Evolutionary conservation across 2,888 invertebrate genomes (phyloP).

Genomic region (Orchestes rusci): DNA sequence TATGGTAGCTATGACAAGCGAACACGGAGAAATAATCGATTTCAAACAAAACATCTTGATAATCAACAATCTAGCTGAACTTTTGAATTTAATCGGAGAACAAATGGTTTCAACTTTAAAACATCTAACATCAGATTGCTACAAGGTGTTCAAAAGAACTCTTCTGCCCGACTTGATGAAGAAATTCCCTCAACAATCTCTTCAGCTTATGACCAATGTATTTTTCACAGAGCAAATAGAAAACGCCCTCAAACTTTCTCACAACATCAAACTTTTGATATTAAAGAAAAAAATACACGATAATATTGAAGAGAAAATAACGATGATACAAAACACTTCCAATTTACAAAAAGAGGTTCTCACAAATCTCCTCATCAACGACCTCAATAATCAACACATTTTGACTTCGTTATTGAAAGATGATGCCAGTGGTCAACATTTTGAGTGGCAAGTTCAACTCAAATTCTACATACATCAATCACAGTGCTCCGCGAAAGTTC

Average conservation of each 20-base stretch:
- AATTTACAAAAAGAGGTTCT: slow-evolving; percentile 41
- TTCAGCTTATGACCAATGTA: slow-evolving; percentile 26
- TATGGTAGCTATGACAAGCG: slow-evolving; percentile 65
- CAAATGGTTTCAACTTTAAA: slow-evolving; percentile 55
- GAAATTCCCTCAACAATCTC: slow-evolving; percentile 27
- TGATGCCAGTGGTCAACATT: slow-evolving; percentile 51
- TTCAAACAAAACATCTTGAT: slow-evolving; percentile 57
- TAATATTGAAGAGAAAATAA: slow-evolving; percentile 30
- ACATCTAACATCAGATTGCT: slow-evolving; percentile 26
- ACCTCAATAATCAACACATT: slow-evolving; percentile 60
- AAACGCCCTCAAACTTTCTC: slow-evolving; percentile 30
- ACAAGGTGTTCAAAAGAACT: slow-evolving; percentile 22
- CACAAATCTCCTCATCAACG: slow-evolving; percentile 30
- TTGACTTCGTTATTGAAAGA: slow-evolving; percentile 56
- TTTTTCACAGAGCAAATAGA: slow-evolving; percentile 45
- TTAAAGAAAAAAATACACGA: slow-evolving; percentile 24
- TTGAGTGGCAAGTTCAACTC: slow-evolving; percentile 76
- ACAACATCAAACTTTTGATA: slow-evolving; percentile 27
- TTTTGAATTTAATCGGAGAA: slow-evolving; percentile 71
- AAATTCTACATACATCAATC: slow-evolving; percentile 62
- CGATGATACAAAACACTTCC: slow-evolving; percentile 27
- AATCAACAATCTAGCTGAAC: slow-evolving; percentile 52
- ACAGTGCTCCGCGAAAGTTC: slow-evolving; percentile 58
- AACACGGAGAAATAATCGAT: slow-evolving; percentile 61
- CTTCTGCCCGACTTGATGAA: slow-evolving; percentile 20